Evolutionary conservation across 2,113 vertebrate species (phyloP), one percentile per base, ranked within the genome.

Genomic region (Puntigrus tetrazona): DNA sequence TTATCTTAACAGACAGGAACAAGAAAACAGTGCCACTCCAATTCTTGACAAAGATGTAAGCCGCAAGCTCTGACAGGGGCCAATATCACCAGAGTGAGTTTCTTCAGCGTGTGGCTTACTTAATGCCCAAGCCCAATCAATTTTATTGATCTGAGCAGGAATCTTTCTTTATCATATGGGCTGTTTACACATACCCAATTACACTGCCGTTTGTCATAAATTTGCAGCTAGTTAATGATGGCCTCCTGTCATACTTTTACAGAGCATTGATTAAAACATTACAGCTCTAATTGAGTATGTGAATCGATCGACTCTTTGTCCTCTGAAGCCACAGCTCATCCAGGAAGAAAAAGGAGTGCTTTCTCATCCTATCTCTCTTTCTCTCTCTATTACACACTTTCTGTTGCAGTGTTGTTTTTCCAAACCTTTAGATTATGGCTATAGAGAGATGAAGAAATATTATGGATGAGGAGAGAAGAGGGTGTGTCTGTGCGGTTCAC

Each of bases 191-290:
- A 88, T 89, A 85, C 84, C 84, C 82, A 90, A 82, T 88, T 89
- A 87, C 88, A 83, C 78, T 18, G 36, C 81, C 57, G 82, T 82
- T 89, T 59, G 85, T 89, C 87, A 88, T 91, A 88, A 88, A 89
- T 87, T 85, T 87, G 77, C 87, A 86, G 76, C 69, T 81, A 67
- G 79, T 86, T 87, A 88, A 86, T 87, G 79, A 85, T 76, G 75
- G 88, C 83, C 81, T 84, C 69, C 70, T 86, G 87, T 91, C 88
- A 87, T 87, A 87, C 57, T 84, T 90, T 89, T 85, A 85, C 84
- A 79, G 63, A 75, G 43, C 90, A 91, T 91, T 88, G 90, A 91
- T 91, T 88, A 89, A 90, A 88, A 89, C 90, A 89, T 91, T 89
- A 88, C 74, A 61, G 61, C 90, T 81, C 82, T 88, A 88, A 91